phyloP scores from a whole-genome alignment of 2,888 invertebrate species.

The Tigriopus californicus region DNA sequence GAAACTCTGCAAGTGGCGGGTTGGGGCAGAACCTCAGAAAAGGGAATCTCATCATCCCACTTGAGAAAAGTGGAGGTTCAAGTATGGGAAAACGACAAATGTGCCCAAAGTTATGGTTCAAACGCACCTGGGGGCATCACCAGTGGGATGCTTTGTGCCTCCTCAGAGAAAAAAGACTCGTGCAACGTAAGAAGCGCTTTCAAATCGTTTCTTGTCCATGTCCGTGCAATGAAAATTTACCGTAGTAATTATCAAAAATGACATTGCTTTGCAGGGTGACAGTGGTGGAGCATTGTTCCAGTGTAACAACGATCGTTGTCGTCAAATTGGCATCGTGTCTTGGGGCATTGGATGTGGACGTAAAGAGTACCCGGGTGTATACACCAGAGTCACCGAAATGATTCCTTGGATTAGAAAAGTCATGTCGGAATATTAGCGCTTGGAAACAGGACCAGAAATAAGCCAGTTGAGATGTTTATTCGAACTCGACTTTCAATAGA shows the following conservation, averaged over 20 bases:
- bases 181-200: slow-evolving; percentile 81
- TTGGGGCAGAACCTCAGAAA: slow-evolving; percentile 66
- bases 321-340: slow-evolving; percentile 73
- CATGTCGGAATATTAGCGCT: no score
- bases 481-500: no score
- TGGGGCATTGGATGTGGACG: slow-evolving; percentile 85
- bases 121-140: slow-evolving; percentile 60
- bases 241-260: not conserved
- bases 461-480: no score
- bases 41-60: slow-evolving; percentile 27
- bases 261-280: slow-evolving; percentile 45
- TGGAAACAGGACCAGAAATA: no score
- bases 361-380: slow-evolving; percentile 76
- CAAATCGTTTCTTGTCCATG: no score
- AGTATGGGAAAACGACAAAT: slow-evolving; percentile 20
- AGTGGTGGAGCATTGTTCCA: slow-evolving; percentile 74
- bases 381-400: slow-evolving; percentile 62
- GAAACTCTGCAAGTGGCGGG: slow-evolving; percentile 57
- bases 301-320: slow-evolving; percentile 43
- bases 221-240: no score
- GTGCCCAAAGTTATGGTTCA: slow-evolving; percentile 19
- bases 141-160: slow-evolving; percentile 70
- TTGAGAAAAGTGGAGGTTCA: slow-evolving; percentile 18
- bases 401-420: slow-evolving; percentile 72
- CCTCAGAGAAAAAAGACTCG: slow-evolving; percentile 60